These are phyloP conservation scores for Lacerta bilineata DNA, from an alignment of 2,797 vertebrate genomes.

Conservation along the genomic window DNA sequence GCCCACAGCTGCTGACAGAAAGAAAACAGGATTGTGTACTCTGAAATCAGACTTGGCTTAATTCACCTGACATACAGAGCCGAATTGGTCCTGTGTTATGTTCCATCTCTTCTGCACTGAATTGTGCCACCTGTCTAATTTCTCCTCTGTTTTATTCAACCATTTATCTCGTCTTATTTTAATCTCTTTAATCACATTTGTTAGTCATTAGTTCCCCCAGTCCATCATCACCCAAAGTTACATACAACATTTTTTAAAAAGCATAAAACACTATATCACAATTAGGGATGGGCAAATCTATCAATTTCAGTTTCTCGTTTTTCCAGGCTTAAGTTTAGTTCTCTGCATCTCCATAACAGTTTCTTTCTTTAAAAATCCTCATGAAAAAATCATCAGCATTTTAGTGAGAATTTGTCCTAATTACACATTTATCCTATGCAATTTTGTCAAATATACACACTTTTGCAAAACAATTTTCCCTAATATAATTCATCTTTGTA, in stretches of 20 bases:
- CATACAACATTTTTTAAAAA: background rate
- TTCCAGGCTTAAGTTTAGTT: too few species aligned
- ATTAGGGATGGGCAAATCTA: background rate
- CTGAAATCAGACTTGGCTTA: background rate
- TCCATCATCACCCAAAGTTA: background rate
- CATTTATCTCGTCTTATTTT: background rate
- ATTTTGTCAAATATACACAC: too few species aligned
- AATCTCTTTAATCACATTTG: background rate
- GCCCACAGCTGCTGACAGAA: background rate
- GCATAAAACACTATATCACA: background rate
- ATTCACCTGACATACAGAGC: background rate
- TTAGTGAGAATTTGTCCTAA: too few species aligned
- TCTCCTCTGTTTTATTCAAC: background rate
- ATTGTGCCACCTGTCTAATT: background rate
- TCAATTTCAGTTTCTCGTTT: too few species aligned
- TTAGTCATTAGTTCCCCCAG: background rate
- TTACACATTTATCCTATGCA: too few species aligned
- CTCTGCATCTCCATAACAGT: too few species aligned
- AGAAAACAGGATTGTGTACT: background rate
- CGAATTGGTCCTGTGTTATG: background rate
- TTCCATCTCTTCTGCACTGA: background rate
- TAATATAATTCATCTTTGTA: too few species aligned
- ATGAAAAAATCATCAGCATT: too few species aligned
- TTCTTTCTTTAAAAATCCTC: too few species aligned
- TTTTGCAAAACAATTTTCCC: too few species aligned